These are phyloP conservation scores for Eremobia ochroleuca DNA, from an alignment of 2,888 invertebrate genomes.

Conservation along the genomic window DNA sequence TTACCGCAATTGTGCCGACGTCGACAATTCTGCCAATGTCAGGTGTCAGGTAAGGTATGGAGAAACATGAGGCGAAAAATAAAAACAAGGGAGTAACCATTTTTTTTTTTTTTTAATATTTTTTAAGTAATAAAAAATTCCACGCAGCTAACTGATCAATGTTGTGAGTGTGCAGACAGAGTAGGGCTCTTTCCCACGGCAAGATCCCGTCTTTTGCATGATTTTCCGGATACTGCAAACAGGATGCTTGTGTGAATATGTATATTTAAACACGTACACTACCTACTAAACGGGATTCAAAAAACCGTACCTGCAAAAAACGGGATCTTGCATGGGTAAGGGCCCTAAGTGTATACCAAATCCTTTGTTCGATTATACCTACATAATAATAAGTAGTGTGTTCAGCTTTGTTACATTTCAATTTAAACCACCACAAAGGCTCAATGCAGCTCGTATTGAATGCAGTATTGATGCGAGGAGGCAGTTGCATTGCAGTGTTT, in stretches of 20 bases:
- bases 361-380: background rate
- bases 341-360: slow-evolving; percentile 28
- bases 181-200: no score
- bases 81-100: no score
- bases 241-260: no score
- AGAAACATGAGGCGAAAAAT: background rate
- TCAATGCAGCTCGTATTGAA: slow-evolving; percentile 50
- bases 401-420: slow-evolving; percentile 36
- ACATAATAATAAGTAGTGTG: background rate
- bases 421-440: slow-evolving; percentile 51
- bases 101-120: background rate
- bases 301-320: no score
- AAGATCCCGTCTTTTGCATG: no score
- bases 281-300: no score
- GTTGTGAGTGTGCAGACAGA: background rate
- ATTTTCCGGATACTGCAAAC: no score
- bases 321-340: no score
- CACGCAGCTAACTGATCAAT: background rate
- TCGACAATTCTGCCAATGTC: background rate
- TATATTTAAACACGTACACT: no score
- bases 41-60: background rate
- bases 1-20: background rate
- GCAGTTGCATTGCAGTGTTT: slow-evolving; percentile 50
- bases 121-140: background rate
- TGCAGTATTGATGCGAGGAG: slow-evolving; percentile 59